Base-by-base conservation (phyloP, 2,797 vertebrate genomes). In the Sylvia borin region DNA sequence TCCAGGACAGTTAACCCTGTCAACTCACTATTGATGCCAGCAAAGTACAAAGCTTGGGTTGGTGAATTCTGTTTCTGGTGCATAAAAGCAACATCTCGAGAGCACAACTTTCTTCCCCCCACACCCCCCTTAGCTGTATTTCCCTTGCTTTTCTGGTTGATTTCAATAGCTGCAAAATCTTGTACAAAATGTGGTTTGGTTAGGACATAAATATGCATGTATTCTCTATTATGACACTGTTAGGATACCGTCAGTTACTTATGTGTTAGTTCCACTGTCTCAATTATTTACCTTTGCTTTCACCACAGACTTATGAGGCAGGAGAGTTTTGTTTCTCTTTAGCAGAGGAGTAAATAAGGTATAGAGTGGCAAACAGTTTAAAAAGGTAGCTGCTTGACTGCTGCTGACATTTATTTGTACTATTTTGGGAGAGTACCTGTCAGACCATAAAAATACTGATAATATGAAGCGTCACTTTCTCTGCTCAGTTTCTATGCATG, bases 121-220 rank as follows among this genome's bases (percentile, higher is more conserved):
- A 11, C 5, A 3, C 2, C 4, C 3, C 2, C 14, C 10, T 3
- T 3, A 20, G 13, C 8, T 13, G 3, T 67, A 9, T 48, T 88
- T 53, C 29, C 5, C 13, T 48, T 36, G 24, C 10, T 53, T 48
- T 85, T 47, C 54, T 15, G 19, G n/a, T 60, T 70, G 21, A 51
- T 84, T 68, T 81, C 29, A 51, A 25, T 12, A 73, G n/a, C 36
- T 61, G 26, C 31, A 38, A 38, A 55, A 48, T 58, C 15, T 47
- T 43, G 11, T 51, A 13, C 7, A 15, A 31, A 47, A 22, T 78
- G 4, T 19, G 26, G 20, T 65, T 86, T 32, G 9, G 13, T 66
- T 48, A 45, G 32, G 60, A 53, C 36, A 36, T 32, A 50, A 70
- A 20, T 66, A 47, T 26, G 5, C 31, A 22, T 36, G 6, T 45